phyloP scores from a whole-genome alignment of 2,888 invertebrate genomes.

The Gymnoscelis rufifasciata region DNA sequence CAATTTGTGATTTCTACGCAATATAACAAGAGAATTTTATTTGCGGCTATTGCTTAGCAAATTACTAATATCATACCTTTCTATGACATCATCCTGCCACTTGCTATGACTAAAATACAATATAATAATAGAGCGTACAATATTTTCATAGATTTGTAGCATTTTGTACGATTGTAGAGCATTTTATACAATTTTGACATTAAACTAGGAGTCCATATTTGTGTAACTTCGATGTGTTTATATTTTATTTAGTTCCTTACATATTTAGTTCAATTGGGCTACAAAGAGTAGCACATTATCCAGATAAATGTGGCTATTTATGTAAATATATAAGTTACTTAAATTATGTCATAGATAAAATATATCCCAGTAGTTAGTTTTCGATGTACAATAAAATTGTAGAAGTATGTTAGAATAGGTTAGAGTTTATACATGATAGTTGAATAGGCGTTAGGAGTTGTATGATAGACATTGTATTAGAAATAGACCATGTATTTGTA shows the following conservation, averaged over 20 bases:
- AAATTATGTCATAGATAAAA: conserved; percentile 72
- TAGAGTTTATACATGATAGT: conserved; percentile 77
- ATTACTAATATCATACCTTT: conserved; percentile 1
- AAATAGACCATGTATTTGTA: conserved; percentile 57
- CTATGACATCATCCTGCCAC: conserved; percentile 30
- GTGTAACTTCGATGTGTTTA: conserved; percentile 37
- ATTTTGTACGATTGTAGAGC: conserved; percentile 53
- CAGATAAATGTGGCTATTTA: conserved; percentile 71
- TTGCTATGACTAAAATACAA: conserved; percentile 34
- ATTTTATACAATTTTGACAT: conserved; percentile 40
- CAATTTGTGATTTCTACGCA: conserved; percentile 21
- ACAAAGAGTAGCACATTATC: conserved; percentile 49
- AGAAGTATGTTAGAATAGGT: conserved; percentile 69
- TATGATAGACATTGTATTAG: conserved; percentile 64
- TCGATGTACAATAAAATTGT: conserved; percentile 77
- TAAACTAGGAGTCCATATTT: conserved; percentile 26
- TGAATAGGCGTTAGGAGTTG: conserved; percentile 66
- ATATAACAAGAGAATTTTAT: conserved; percentile 20
- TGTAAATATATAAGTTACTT: conserved; percentile 73
- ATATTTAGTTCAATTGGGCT: conserved; percentile 38
- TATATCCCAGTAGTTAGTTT: conserved; percentile 73
- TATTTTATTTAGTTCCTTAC: conserved; percentile 47
- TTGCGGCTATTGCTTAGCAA: conserved; percentile 22
- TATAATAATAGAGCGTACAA: conserved; percentile 25
- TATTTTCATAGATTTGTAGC: conserved; percentile 44